phyloP scores from a whole-genome alignment of 2,888 invertebrate genomes.

The Xestia sexstrigata region DNA sequence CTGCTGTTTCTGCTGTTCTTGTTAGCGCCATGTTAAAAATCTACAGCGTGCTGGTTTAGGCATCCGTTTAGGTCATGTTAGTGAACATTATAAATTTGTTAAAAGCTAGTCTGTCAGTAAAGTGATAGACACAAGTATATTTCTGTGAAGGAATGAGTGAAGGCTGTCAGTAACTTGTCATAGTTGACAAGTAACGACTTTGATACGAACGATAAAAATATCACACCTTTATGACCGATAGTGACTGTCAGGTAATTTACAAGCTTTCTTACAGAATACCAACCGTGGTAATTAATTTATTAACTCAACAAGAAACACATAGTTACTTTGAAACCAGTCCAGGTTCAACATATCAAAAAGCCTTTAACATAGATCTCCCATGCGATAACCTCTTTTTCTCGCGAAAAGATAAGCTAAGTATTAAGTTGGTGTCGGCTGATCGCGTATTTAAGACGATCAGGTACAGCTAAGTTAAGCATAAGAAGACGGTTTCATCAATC shows the following conservation, averaged over 20 bases:
- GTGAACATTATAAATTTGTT: background rate
- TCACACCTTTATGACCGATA: background rate
- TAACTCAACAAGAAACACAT: background rate
- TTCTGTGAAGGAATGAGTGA: background rate
- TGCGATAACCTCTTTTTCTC: background rate
- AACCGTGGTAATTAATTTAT: background rate
- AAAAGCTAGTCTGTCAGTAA: background rate
- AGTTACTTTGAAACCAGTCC: background rate
- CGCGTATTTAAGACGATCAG: background rate
- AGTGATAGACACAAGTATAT: background rate
- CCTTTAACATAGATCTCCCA: background rate
- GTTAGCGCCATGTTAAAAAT: no score
- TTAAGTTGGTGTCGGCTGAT: background rate
- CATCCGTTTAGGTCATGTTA: background rate
- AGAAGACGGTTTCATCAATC: no score
- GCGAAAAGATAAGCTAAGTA: background rate
- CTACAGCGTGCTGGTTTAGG: background rate
- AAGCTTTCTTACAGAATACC: constrained; percentile 16
- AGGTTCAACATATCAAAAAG: background rate
- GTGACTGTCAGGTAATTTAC: background rate
- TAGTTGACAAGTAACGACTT: background rate
- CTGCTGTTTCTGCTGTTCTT: no score
- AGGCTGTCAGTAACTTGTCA: background rate
- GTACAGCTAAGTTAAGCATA: no score
- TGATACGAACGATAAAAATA: constrained; percentile 15